These are phyloP conservation scores for Palloptera scutellata DNA, from an alignment of 2,888 invertebrate genomes.

Conservation along the genomic window DNA sequence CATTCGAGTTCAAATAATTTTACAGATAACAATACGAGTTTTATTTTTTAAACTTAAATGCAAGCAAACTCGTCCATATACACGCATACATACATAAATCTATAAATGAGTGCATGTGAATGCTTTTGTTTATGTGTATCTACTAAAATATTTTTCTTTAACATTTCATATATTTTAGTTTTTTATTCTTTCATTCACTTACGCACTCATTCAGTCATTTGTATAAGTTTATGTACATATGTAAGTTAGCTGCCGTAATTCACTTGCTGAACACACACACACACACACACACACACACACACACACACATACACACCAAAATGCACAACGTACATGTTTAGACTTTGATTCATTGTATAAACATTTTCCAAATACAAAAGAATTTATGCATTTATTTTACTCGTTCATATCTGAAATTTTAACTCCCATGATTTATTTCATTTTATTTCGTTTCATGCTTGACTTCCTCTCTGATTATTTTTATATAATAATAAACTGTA, in stretches of 20 bases:
- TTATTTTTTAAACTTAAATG: slow-evolving; percentile 2
- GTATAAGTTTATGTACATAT: no score
- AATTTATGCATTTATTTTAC: no score
- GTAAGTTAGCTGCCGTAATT: no score
- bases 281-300: not conserved
- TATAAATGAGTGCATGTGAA: not conserved
- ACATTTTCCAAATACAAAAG: slow-evolving; percentile 5
- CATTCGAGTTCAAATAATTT: slow-evolving; percentile 58
- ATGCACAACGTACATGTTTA: slow-evolving; percentile 5
- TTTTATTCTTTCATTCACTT: not conserved
- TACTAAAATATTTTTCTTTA: not conserved
- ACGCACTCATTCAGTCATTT: not conserved
- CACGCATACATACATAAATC: not conserved
- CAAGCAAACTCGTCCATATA: not conserved
- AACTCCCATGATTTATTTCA: no score
- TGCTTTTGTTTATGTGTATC: slow-evolving; percentile 7
- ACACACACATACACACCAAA: not conserved
- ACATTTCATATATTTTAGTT: slow-evolving; percentile 10
- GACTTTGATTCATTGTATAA: slow-evolving; percentile 29
- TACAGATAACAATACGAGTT: slow-evolving; percentile 36
- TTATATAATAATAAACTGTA: no score
- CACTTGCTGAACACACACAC: no score
- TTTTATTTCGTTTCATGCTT: no score
- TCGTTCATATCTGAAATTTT: no score
- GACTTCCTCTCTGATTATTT: no score